Percentiles rank a stretch among this genome's conserved stretches.
phyloP scores from a whole-genome alignment of 2,797 vertebrate genomes.

The Phalanger gymnotis region DNA sequence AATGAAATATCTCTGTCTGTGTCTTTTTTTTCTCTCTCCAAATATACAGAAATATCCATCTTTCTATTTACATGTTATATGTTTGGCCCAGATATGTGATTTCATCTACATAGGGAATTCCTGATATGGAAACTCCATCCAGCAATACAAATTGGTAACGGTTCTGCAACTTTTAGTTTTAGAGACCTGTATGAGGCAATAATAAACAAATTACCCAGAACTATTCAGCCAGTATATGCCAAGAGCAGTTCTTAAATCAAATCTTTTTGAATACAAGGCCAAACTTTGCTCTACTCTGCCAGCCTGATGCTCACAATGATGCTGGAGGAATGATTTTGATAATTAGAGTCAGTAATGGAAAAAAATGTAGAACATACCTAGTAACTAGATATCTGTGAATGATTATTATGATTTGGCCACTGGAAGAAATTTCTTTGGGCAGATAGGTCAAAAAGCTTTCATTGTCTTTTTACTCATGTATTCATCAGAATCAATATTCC shows the following conservation, averaged over 20 bases:
- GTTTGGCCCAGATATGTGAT: background rate
- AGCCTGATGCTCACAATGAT: constrained; percentile 62
- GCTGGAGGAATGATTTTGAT: constrained; percentile 73
- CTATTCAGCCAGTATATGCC: background rate
- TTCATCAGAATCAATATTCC: constrained; percentile 79
- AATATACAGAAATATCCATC: background rate
- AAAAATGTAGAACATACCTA: constrained; percentile 49
- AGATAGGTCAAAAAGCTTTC: constrained; percentile 49
- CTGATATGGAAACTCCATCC: background rate
- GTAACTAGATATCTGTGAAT: constrained; percentile 26
- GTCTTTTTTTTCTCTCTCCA: background rate
- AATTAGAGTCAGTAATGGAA: constrained; percentile 69
- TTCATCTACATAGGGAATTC: background rate
- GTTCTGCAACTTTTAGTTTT: background rate
- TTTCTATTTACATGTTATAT: background rate
- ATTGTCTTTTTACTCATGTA: constrained; percentile 63
- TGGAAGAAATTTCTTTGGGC: constrained; percentile 36
- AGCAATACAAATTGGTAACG: background rate
- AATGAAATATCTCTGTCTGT: background rate
- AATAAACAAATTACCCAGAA: background rate
- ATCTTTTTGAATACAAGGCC: background rate
- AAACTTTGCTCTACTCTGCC: background rate
- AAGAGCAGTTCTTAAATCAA: background rate
- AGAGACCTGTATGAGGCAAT: background rate
- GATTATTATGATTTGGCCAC: constrained; percentile 59